These are phyloP conservation scores for Coreoperca whiteheadi DNA, from an alignment of 2,113 vertebrate genomes.

Conservation along the genomic window DNA sequence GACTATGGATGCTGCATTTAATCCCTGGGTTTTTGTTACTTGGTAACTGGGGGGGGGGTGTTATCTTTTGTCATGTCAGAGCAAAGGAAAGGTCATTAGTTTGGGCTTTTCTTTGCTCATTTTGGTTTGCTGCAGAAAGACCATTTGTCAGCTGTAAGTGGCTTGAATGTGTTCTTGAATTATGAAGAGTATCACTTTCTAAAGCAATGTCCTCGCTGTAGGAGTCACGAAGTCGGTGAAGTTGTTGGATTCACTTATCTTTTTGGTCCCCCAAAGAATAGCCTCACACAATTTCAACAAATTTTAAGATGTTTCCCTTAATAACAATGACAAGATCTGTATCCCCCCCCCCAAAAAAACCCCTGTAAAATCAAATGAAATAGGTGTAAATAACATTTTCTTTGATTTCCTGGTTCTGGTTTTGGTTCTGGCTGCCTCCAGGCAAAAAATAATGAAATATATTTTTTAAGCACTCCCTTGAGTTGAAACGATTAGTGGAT, in stretches of 20 bases:
- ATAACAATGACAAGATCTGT: neutral
- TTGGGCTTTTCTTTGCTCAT: conserved; percentile 17
- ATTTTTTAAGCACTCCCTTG: too few relatives aligned
- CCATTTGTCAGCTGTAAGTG: neutral
- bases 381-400: neutral
- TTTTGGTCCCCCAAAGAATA: neutral
- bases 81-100: conserved; percentile 33
- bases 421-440: neutral
- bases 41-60: conserved; percentile 57
- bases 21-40: conserved; percentile 71
- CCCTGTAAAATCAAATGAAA: neutral
- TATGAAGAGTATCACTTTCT: conserved; percentile 2
- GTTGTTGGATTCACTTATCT: neutral
- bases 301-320: neutral
- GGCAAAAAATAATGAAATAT: neutral
- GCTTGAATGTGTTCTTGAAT: neutral
- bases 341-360: neutral
- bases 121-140: conserved; percentile 10
- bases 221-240: neutral
- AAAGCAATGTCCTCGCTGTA: neutral
- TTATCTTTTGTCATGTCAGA: conserved; percentile 58
- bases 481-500: neutral
- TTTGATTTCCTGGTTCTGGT: too few relatives aligned
- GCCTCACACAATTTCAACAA: neutral
- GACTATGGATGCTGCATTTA: conserved; percentile 64